phyloP scores from a whole-genome alignment of 1,140 invertebrate species.

The Oreohelix idahoensis region DNA sequence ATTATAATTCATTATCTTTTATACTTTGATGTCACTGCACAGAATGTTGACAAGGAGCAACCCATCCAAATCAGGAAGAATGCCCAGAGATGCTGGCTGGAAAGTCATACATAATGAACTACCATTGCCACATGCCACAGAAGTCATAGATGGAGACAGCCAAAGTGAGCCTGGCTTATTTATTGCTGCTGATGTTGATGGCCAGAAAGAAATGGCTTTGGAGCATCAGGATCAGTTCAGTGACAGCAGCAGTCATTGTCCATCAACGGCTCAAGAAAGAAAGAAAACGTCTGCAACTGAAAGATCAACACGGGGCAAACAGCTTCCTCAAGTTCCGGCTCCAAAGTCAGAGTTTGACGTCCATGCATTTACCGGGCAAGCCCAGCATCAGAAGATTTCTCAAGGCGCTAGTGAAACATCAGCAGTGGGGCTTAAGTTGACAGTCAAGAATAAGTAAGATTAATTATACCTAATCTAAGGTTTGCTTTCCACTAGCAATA shows the following conservation, averaged over 20 bases:
- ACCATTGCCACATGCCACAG: background rate
- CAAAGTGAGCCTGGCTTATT: constrained; percentile 4
- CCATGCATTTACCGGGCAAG: background rate
- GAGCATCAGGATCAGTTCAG: background rate
- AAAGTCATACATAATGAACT: constrained; percentile 26
- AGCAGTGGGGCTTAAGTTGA: background rate
- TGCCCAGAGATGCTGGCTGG: constrained; percentile 23
- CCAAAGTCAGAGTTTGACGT: background rate
- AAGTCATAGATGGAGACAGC: background rate
- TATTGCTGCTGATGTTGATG: background rate
- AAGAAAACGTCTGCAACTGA: background rate
- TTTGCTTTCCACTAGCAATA: too few species aligned
- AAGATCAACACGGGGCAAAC: constrained; percentile 6
- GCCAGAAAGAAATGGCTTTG: background rate
- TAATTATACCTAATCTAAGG: too few species aligned
- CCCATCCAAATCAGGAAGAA: constrained; percentile 23
- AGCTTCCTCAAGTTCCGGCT: constrained; percentile 19
- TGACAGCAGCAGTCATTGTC: background rate
- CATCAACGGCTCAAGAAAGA: background rate
- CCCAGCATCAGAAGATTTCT: background rate
- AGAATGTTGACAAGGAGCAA: constrained; percentile 33
- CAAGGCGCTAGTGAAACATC: background rate
- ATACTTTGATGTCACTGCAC: background rate
- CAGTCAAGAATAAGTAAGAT: constrained; percentile 16
- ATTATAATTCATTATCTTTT: background rate